Base-by-base conservation (phyloP, 2,113 vertebrate genomes). In the Corydoras maculifer region DNA sequence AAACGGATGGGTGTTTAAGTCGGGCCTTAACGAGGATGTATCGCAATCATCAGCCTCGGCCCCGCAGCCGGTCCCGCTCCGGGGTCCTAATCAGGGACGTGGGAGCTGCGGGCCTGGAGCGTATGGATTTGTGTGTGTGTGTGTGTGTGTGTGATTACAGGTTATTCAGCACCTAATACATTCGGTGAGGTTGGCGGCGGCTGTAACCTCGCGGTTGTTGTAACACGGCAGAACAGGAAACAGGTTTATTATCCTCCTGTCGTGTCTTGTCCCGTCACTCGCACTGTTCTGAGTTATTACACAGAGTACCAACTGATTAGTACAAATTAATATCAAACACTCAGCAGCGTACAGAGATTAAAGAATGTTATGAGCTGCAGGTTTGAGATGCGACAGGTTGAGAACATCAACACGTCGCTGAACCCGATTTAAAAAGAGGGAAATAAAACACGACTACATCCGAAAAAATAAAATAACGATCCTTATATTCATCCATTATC, bases 131-230 rank as follows among this genome's bases (percentile, higher is more conserved):
- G 6, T 67, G 31, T 67, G 31, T 43, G 30, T n/a, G n/a, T n/a
- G 18, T 69, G 32, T 61, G 64, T 14, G 54, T 58, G 53, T 67
- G 51, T 61, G 65, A 58, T 58, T 53, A n/a, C 25, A 7, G n/a
- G 77, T 83, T 76, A 78, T 78, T 77, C n/a, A 51, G 75, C 81
- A 84, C 82, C 82, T 80, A 85, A 86, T 84, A 82, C 83, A 82
- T 84, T 82, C 84, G 70, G 62, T 8, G 53, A 64, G 77, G 70
- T 71, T 66, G 54, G 54, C 32, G 65, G 49, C 14, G 14, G 58
- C 55, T 65, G 73, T 70, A 74, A 63, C 69, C 65, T 67, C 71
- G 60, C 67, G 53, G 68, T 70, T 68, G 54, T 62, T 80, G 67
- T 68, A 61, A 25, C 77, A 15, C 14, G 29, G 62, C 48, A 48